Evolutionary conservation across 23 tunicate species (phyloP).

Genomic region (Phallusia fumigata): DNA sequence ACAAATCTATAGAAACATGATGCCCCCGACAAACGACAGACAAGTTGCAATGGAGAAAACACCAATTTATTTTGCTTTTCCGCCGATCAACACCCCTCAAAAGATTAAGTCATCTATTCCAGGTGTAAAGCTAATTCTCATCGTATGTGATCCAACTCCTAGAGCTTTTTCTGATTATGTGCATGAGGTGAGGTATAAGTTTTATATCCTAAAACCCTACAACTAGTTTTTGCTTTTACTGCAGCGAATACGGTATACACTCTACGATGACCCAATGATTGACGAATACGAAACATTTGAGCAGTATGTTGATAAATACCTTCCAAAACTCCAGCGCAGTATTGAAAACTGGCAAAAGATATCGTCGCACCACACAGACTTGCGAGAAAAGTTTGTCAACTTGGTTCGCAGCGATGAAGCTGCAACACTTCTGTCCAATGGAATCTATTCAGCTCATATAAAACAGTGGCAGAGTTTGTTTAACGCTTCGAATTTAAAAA

Average conservation of each 20-base stretch:
- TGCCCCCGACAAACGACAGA: conserved; percentile 39
- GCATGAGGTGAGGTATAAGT: conserved; percentile 32
- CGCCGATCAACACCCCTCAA: conserved; percentile 4
- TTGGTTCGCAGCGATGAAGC: background rate
- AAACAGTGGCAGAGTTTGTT: background rate
- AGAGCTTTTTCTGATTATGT: conserved; percentile 56
- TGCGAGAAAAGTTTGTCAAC: background rate
- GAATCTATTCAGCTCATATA: background rate
- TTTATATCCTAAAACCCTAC: no score
- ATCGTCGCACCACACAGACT: background rate
- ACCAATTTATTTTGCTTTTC: conserved; percentile 46
- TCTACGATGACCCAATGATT: background rate
- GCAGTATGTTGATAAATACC: conserved; percentile 17
- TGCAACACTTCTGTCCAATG: background rate
- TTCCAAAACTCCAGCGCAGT: conserved; percentile 13
- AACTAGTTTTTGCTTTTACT: no score
- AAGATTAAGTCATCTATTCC: conserved; percentile 30
- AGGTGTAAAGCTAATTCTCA: conserved; percentile 43
- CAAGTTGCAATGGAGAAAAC: conserved; percentile 62
- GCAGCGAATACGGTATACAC: conserved; percentile 3
- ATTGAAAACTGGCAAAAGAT: background rate
- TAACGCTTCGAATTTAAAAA: background rate
- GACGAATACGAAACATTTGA: conserved; percentile 31
- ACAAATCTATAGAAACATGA: background rate
- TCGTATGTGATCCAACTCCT: conserved; percentile 65